Evolutionary conservation across 2,113 vertebrate species (phyloP).

Genomic region (Callospermophilus lateralis): DNA sequence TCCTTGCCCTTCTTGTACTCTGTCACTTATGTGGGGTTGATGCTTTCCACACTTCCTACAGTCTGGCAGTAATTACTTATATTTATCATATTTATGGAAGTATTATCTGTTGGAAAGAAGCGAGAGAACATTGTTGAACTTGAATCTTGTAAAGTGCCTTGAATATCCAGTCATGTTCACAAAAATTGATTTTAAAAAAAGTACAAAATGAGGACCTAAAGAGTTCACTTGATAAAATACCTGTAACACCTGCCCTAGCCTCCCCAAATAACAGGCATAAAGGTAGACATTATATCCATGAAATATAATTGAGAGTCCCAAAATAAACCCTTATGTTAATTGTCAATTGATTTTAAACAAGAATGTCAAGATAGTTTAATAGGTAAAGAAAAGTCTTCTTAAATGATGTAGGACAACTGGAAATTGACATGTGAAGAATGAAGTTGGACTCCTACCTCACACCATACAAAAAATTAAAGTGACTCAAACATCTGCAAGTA

Average conservation of each 20-base stretch:
- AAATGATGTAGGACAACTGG: background rate
- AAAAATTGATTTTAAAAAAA: slow-evolving; percentile 44
- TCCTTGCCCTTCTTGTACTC: no score
- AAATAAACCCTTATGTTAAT: slow-evolving; percentile 33
- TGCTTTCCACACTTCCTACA: background rate
- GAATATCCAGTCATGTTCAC: background rate
- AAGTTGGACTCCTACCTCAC: background rate
- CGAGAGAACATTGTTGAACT: background rate
- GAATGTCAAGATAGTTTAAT: background rate
- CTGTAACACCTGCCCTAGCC: background rate
- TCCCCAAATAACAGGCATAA: background rate
- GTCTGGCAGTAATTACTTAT: background rate
- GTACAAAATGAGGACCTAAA: background rate
- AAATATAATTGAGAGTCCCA: background rate
- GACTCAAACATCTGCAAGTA: background rate
- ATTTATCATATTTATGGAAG: background rate
- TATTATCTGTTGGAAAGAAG: background rate
- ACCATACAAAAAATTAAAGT: background rate
- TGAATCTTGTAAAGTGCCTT: background rate
- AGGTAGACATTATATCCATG: background rate
- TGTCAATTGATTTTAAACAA: slow-evolving; percentile 36
- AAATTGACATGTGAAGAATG: background rate
- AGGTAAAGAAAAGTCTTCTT: background rate
- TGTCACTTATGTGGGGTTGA: background rate
- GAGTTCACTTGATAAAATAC: background rate